phyloP scores from a whole-genome alignment of 2,113 vertebrate genomes.

The Heterocephalus glaber region DNA sequence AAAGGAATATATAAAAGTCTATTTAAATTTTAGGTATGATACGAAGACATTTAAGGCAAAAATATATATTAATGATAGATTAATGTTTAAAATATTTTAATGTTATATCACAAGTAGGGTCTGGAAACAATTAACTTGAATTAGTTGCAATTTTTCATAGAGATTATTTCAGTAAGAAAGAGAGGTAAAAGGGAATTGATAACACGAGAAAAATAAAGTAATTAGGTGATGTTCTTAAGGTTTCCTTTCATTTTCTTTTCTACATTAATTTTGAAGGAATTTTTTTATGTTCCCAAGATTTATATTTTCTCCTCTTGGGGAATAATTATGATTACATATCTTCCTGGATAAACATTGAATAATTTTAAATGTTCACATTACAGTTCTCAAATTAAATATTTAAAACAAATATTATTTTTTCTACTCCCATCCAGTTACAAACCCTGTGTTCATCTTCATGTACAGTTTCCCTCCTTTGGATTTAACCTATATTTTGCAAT shows the following conservation, averaged over 20 bases:
- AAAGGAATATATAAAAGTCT: constrained; percentile 7
- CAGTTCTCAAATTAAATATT: neutral
- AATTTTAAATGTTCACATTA: neutral
- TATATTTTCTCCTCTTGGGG: neutral
- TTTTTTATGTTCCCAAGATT: neutral
- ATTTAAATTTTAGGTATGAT: neutral
- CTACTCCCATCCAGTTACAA: neutral
- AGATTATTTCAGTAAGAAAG: neutral
- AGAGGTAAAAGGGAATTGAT: neutral
- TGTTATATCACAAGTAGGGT: neutral
- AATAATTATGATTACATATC: neutral
- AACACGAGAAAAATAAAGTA: neutral
- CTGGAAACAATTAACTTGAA: neutral
- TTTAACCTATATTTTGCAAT: neutral
- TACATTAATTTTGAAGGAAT: neutral
- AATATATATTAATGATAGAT: neutral
- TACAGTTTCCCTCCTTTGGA: neutral
- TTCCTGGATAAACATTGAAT: neutral
- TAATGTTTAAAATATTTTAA: constrained; percentile 11
- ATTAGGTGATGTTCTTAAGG: neutral
- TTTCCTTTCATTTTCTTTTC: neutral
- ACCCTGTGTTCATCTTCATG: neutral
- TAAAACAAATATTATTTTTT: neutral
- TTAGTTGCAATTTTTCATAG: neutral
- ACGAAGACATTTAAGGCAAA: neutral